Percentiles rank a stretch among this genome's conserved stretches.
Evolutionary conservation across 2,888 invertebrate species (phyloP).

Genomic region (Acrobeloides nanus): DNA sequence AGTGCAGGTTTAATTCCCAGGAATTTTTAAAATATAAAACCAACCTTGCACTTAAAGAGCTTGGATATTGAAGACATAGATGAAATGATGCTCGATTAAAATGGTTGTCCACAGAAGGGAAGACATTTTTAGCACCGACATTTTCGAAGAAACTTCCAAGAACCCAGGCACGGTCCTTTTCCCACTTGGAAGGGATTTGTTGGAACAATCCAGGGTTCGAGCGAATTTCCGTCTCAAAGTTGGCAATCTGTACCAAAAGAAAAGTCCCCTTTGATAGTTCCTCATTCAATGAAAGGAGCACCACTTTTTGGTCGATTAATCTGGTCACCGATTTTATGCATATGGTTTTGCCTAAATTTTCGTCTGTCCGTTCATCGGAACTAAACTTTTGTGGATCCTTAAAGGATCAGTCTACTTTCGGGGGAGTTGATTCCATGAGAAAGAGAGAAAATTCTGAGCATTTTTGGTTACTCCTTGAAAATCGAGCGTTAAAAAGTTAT

Average conservation of each 20-base stretch:
- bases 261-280: slow-evolving; percentile 9
- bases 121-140: slow-evolving; percentile 12
- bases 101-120: slow-evolving; percentile 18
- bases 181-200: slow-evolving; percentile 25
- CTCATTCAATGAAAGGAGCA: slow-evolving; percentile 16
- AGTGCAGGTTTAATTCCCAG: slow-evolving; percentile 7
- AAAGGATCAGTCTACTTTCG: no score
- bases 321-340: slow-evolving; percentile 20
- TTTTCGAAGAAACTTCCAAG: slow-evolving; percentile 17
- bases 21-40: background rate
- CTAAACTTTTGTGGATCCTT: no score
- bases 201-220: slow-evolving; percentile 20
- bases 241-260: slow-evolving; percentile 16
- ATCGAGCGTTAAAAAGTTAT: no score
- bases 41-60: slow-evolving; percentile 22
- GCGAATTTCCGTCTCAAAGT: slow-evolving; percentile 19
- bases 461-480: no score
- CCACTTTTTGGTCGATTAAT: slow-evolving; percentile 17
- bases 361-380: no score
- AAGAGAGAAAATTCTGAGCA: no score
- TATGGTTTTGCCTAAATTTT: slow-evolving; percentile 8
- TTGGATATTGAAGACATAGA: slow-evolving; percentile 19
- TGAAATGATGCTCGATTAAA: slow-evolving; percentile 6
- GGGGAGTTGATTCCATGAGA: no score
- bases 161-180: slow-evolving; percentile 24